Evolutionary conservation across 2,113 vertebrate genomes (phyloP), one percentile per base, ranked within the genome.

Genomic region (Ploceus nigricollis): DNA sequence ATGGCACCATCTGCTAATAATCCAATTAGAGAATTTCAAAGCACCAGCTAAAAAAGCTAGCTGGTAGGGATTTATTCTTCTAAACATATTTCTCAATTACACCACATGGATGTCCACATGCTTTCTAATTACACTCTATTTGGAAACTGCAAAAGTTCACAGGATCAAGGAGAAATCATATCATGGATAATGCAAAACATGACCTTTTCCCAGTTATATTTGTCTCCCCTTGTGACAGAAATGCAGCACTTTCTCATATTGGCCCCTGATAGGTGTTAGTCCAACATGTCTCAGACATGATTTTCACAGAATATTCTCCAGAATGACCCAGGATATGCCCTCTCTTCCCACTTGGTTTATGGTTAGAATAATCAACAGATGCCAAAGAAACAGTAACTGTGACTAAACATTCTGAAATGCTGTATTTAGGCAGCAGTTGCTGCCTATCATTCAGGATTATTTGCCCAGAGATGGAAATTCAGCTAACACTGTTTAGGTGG

Each of bases 1-100:
- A 93, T 76, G 61, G 81, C 94, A 83, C 96, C 97, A 97, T 97
- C 97, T 97, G 97, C 95, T 97, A 95, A 97, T 96, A 97, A 97
- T 95, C 73, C 89, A 97, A 93, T 97, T 98, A 97, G 57, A 95
- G 83, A 89, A 63, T 96, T 71, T 97, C 80, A 97, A 98, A 97
- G 97, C 85, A 93, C 91, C 57, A 96, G 81, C 77, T 73, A 79
- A 93, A 81, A 95, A 82, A 69, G 47, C 45, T 92, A 78, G 80
- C 90, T 93, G 61, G 68, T 95, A 93, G 84, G 89, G 87, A 97
- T 84, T 91, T 92, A 92, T 93, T 92, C 93, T 92, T 70, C 87
- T 93, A 96, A 97, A 96, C 30, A 51, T 89, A 77, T 90, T 97
- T 96, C 96, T 91, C 92, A 94, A 54, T 75, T 83, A 77, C 23